Evolutionary conservation across 1,140 invertebrate genomes (phyloP).

Genomic region (Drosophila ogumai): DNA sequence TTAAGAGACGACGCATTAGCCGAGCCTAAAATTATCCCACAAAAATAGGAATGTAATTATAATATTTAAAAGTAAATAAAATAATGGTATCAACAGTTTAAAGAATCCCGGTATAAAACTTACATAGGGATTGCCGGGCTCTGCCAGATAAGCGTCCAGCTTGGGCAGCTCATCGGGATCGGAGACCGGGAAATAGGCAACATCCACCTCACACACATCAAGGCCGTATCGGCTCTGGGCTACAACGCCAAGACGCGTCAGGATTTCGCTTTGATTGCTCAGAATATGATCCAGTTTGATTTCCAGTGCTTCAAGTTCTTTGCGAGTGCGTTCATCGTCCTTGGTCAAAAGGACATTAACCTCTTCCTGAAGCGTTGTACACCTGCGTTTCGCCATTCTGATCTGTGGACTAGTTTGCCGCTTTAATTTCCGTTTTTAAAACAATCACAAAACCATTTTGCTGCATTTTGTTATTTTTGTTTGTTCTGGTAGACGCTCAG

Average conservation of each 20-base stretch:
- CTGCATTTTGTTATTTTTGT: neutral
- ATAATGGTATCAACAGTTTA: neutral
- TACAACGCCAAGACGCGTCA: constrained; percentile 6
- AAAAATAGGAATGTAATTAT: neutral
- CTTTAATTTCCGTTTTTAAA: neutral
- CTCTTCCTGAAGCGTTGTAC: neutral
- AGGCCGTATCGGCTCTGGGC: neutral
- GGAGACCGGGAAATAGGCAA: constrained; percentile 20
- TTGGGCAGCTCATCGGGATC: constrained; percentile 23
- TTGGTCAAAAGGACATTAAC: constrained; percentile 3
- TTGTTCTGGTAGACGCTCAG: constrained; percentile 9
- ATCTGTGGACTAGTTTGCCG: neutral
- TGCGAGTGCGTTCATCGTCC: neutral
- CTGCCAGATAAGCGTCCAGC: constrained; percentile 23
- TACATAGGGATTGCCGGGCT: constrained; percentile 32
- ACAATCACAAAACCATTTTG: neutral
- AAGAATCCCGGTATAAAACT: neutral
- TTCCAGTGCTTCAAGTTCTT: constrained; percentile 12
- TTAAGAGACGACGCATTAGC: constrained; percentile 15
- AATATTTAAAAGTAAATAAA: neutral
- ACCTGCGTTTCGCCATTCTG: neutral
- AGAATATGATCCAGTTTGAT: constrained; percentile 22
- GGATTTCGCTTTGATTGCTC: constrained; percentile 28
- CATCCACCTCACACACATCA: neutral
- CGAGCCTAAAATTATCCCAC: neutral